phyloP scores from a whole-genome alignment of 2,888 invertebrate species.

The Scaptomyza flava region DNA sequence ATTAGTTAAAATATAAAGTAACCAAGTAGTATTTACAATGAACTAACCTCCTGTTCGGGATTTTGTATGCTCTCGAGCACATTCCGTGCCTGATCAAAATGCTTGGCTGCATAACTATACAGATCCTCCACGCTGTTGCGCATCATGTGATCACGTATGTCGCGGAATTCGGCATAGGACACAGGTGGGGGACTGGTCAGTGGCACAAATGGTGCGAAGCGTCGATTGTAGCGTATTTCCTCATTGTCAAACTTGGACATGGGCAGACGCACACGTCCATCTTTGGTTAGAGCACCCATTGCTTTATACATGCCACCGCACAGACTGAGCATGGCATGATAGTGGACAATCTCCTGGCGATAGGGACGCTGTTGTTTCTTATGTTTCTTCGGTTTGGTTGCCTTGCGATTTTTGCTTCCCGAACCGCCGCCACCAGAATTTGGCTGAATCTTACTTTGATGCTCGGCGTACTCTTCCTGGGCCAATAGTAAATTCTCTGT shows the following conservation, averaged over 20 bases:
- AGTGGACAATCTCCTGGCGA: slow-evolving; percentile 93
- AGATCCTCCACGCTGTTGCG: slow-evolving; percentile 87
- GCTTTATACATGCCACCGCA: slow-evolving; percentile 98
- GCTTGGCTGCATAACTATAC: slow-evolving; percentile 94
- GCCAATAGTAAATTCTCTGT: slow-evolving; percentile 94
- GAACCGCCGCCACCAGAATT: slow-evolving; percentile 48
- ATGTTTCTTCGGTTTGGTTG: slow-evolving; percentile 84
- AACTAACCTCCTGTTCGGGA: slow-evolving; percentile 91
- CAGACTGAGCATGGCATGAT: slow-evolving; percentile 96
- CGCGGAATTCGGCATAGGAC: slow-evolving; percentile 94
- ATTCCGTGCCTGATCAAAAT: slow-evolving; percentile 95
- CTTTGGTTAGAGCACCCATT: slow-evolving; percentile 94
- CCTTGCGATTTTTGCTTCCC: slow-evolving; percentile 82
- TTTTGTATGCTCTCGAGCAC: slow-evolving; percentile 93
- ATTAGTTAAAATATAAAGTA: not conserved
- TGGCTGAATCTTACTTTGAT: slow-evolving; percentile 75
- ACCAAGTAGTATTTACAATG: not conserved
- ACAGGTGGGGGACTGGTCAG: slow-evolving; percentile 95
- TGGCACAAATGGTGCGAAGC: slow-evolving; percentile 95
- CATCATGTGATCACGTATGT: slow-evolving; percentile 90
- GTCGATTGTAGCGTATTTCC: slow-evolving; percentile 96
- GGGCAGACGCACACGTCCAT: slow-evolving; percentile 93
- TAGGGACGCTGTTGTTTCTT: slow-evolving; percentile 90
- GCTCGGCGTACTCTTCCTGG: slow-evolving; percentile 87
- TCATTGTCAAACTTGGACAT: slow-evolving; percentile 96